Evolutionary conservation across 64 coral and sea anemone species (phyloP).

Genomic region (Anthopleura sola): DNA sequence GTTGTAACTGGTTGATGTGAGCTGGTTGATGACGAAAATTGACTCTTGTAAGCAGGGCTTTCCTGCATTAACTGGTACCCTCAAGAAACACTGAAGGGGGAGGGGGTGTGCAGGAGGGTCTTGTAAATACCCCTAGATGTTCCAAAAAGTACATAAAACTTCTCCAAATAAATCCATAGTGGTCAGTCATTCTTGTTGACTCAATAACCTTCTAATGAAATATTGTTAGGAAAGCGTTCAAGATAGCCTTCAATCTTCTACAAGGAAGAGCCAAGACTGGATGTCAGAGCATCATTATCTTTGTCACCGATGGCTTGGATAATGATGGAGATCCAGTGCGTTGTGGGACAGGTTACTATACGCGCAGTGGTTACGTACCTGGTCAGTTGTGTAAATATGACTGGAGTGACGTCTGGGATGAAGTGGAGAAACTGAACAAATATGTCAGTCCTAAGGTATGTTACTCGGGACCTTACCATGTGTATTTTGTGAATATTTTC

Average conservation of each 20-base stretch:
- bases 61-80: no score
- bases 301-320: conserved; percentile 89
- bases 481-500: no score
- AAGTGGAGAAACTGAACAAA: conserved; percentile 71
- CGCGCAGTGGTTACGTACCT: conserved; percentile 93
- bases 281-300: conserved; percentile 95
- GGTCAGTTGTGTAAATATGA: conserved; percentile 91
- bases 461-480: no score
- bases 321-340: conserved; percentile 91
- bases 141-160: no score
- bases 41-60: no score
- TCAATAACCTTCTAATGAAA: background rate
- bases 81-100: no score
- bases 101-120: no score
- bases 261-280: conserved; percentile 75
- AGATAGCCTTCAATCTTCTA: conserved; percentile 77
- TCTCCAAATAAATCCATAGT: no score
- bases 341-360: conserved; percentile 89
- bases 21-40: no score
- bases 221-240: conserved; percentile 74
- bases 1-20: no score
- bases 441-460: conserved; percentile 57
- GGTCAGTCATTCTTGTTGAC: background rate
- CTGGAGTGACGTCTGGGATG: conserved; percentile 91
- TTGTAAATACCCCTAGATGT: no score